These are phyloP conservation scores for Nudaria mundana DNA, from an alignment of 2,888 invertebrate genomes.

Conservation along the genomic window DNA sequence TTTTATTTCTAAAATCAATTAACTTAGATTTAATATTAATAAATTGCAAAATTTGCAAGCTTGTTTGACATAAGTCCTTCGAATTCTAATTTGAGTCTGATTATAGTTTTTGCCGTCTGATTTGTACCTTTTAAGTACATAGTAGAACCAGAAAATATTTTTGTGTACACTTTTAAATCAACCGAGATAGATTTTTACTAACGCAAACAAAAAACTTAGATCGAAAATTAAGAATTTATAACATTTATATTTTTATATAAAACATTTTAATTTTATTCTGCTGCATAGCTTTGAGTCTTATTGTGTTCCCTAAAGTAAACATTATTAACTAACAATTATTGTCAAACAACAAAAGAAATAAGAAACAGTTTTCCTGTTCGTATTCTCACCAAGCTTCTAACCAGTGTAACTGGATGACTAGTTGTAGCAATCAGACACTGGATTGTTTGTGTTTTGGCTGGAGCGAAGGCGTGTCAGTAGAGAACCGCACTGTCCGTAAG, in stretches of 20 bases:
- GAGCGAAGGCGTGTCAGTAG: slow-evolving; percentile 20
- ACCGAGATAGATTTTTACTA: too few species aligned
- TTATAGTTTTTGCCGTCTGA: too few species aligned
- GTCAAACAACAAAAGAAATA: slow-evolving; percentile 16
- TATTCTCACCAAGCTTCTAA: slow-evolving; percentile 3
- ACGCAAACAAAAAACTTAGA: too few species aligned
- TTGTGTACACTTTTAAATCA: too few species aligned
- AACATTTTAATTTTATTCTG: background rate
- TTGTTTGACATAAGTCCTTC: too few species aligned
- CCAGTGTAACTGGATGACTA: slow-evolving; percentile 7
- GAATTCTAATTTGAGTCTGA: too few species aligned
- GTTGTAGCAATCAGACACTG: too few species aligned
- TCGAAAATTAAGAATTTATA: background rate
- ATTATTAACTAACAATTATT: slow-evolving; percentile 10
- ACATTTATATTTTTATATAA: background rate
- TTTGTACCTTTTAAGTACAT: too few species aligned
- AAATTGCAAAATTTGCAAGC: too few species aligned
- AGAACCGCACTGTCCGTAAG: slow-evolving; percentile 43
- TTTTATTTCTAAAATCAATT: too few species aligned
- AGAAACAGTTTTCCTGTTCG: slow-evolving; percentile 10
- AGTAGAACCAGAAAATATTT: too few species aligned
- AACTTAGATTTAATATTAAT: too few species aligned
- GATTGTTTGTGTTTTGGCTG: slow-evolving; percentile 16
- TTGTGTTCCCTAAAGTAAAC: slow-evolving; percentile 5
- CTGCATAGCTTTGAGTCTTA: slow-evolving; percentile 1